Percentiles rank a stretch among this genome's conserved stretches.
Conservation (phyloP, 2,888 invertebrate genomes). For the Nomada fucata region DNA sequence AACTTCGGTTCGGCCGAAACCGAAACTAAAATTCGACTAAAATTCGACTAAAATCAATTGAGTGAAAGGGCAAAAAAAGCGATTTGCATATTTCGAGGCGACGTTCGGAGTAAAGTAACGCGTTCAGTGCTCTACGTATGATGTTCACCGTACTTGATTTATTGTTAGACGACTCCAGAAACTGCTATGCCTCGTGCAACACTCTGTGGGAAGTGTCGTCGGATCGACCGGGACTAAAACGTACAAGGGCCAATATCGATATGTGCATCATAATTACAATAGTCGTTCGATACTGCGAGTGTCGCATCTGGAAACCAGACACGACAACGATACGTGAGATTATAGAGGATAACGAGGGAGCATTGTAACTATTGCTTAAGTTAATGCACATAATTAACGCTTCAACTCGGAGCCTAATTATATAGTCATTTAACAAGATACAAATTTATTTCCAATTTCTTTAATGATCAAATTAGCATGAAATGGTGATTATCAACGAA, state of each 20-base stretch:
- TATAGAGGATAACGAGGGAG: slow-evolving; percentile 19
- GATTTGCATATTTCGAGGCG: neutral
- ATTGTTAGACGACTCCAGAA: slow-evolving; percentile 26
- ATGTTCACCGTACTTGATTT: slow-evolving; percentile 34
- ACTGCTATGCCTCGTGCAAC: neutral
- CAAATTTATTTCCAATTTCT: neutral
- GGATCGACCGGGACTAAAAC: slow-evolving; percentile 40
- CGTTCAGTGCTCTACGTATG: neutral
- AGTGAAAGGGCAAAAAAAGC: neutral
- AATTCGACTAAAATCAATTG: neutral
- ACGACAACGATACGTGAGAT: slow-evolving; percentile 33
- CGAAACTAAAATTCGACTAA: neutral
- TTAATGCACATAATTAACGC: slow-evolving; percentile 32
- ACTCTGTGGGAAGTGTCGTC: slow-evolving; percentile 30
- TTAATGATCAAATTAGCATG: too few species aligned
- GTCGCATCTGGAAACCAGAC: slow-evolving; percentile 65
- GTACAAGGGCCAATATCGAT: slow-evolving; percentile 39
- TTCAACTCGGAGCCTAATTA: neutral
- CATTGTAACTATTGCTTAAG: slow-evolving; percentile 29
- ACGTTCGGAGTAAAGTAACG: slow-evolving; percentile 11
- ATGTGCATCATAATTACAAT: slow-evolving; percentile 59
- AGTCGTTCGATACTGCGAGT: slow-evolving; percentile 33
- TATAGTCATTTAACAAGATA: neutral
- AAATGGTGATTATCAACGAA: too few species aligned
- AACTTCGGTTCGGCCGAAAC: neutral